Percentiles rank a stretch among this genome's conserved stretches.
Evolutionary conservation across 2,113 vertebrate species (phyloP).

Genomic region (Sander lucioperca): DNA sequence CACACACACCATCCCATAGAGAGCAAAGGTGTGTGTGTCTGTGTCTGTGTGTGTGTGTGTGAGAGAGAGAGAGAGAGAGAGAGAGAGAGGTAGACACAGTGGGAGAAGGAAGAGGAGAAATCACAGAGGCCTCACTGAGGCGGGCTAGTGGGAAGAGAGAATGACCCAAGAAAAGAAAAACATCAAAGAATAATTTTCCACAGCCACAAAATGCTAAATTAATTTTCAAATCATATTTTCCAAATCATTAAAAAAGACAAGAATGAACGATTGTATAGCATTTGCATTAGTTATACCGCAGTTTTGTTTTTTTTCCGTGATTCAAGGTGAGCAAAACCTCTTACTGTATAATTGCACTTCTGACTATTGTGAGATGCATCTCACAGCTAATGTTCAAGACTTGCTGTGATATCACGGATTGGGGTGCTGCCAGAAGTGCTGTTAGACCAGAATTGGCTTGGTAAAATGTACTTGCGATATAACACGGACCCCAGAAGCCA

Average conservation of each 20-base stretch:
- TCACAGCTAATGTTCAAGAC: neutral
- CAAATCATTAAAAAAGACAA: neutral
- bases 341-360: neutral
- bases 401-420: neutral
- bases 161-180: neutral
- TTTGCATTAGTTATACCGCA: neutral
- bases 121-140: neutral
- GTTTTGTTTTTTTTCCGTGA: neutral
- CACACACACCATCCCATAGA: slow-evolving; percentile 51
- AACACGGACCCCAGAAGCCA: too few species aligned
- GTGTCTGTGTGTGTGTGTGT: neutral
- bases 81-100: neutral
- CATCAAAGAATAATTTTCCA: neutral
- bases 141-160: neutral
- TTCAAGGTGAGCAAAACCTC: neutral
- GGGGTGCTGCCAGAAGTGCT: neutral
- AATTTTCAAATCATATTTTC: neutral
- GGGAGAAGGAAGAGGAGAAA: neutral
- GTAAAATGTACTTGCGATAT: neutral
- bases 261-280: neutral
- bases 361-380: neutral
- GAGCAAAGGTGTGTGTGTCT: slow-evolving; percentile 7
- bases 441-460: neutral
- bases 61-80: neutral
- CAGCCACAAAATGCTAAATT: neutral